These are phyloP conservation scores for Philopedon plagiatum DNA, from an alignment of 2,888 invertebrate species.

Conservation along the genomic window DNA sequence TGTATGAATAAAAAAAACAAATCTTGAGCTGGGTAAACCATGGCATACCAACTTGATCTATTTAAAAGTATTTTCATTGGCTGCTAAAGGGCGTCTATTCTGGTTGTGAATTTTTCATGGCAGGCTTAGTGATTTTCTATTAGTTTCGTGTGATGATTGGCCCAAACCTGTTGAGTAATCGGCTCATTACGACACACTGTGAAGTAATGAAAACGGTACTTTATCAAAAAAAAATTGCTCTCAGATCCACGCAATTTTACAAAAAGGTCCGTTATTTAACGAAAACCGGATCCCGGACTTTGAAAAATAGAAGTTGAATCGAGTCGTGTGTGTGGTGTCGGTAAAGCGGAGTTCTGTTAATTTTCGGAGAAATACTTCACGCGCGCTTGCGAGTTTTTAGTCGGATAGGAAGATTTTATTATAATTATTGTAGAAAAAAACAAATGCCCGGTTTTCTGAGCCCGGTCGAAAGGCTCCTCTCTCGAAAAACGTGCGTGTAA, in stretches of 20 bases:
- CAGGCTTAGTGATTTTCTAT: too few relatives aligned
- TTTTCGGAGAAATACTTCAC: slow-evolving; percentile 54
- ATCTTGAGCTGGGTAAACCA: too few relatives aligned
- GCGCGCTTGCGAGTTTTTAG: slow-evolving; percentile 48
- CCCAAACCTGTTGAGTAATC: too few relatives aligned
- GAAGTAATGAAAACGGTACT: too few relatives aligned
- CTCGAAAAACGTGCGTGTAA: slow-evolving; percentile 22
- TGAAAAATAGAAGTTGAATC: slow-evolving; percentile 23
- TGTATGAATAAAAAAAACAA: too few relatives aligned
- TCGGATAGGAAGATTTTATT: slow-evolving; percentile 49
- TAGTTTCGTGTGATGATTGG: too few relatives aligned
- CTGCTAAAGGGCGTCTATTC: too few relatives aligned
- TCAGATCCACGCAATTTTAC: background rate
- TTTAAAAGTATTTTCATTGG: too few relatives aligned
- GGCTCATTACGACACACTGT: too few relatives aligned
- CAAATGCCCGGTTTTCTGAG: slow-evolving; percentile 16
- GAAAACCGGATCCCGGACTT: background rate
- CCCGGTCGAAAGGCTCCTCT: background rate
- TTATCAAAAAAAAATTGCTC: background rate
- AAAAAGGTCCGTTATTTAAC: background rate
- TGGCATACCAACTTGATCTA: too few relatives aligned
- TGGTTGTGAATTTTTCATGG: too few relatives aligned
- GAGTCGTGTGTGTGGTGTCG: slow-evolving; percentile 35
- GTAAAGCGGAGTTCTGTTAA: slow-evolving; percentile 50
- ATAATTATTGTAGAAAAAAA: slow-evolving; percentile 32